These are phyloP conservation scores for Leptopilina boulardi DNA, from an alignment of 1,140 invertebrate species.

Conservation along the genomic window DNA sequence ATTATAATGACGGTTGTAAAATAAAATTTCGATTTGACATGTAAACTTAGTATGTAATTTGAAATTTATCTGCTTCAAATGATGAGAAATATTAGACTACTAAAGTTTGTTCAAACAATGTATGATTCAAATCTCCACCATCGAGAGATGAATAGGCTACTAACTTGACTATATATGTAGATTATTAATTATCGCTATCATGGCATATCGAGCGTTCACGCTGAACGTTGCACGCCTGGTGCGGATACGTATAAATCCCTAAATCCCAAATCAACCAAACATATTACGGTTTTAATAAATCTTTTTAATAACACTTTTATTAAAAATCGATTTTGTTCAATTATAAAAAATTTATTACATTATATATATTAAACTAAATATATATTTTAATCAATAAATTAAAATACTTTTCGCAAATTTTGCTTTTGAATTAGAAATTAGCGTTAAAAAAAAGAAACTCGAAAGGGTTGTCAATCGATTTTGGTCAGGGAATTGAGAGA, in stretches of 20 bases:
- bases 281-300: slow-evolving; percentile 3
- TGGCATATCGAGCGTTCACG: not conserved
- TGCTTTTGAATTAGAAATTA: slow-evolving; percentile 29
- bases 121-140: slow-evolving; percentile 1
- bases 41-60: too few relatives aligned
- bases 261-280: not conserved
- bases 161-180: not conserved
- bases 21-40: not conserved
- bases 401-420: too few relatives aligned
- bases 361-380: too few relatives aligned
- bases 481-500: slow-evolving; percentile 39
- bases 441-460: slow-evolving; percentile 36
- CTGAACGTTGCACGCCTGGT: not conserved
- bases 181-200: slow-evolving; percentile 14
- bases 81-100: not conserved
- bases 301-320: not conserved
- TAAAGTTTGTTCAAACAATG: slow-evolving; percentile 5
- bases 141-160: not conserved
- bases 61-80: not conserved
- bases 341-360: too few relatives aligned
- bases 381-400: too few relatives aligned
- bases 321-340: not conserved
- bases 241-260: slow-evolving; percentile 11
- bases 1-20: too few relatives aligned
- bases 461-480: slow-evolving; percentile 35